Percentiles rank a stretch among this genome's conserved stretches.
Conservation (phyloP, 2,797 vertebrate genomes). For the Malacoctenus gilli region DNA sequence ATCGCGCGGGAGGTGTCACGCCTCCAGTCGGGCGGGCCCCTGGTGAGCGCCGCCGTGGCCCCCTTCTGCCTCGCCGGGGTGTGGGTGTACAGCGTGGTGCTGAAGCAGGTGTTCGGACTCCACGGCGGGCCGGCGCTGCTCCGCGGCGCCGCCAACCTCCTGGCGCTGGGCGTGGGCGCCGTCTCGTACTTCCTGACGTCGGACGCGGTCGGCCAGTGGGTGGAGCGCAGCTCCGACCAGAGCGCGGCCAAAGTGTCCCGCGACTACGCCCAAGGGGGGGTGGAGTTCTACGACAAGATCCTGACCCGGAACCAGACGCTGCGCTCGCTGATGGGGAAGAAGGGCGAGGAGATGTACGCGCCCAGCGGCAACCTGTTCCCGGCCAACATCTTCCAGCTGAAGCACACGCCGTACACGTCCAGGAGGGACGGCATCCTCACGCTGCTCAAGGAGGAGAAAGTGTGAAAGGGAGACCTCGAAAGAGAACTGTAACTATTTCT, state of each 20-base stretch:
- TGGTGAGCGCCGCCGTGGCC: slow-evolving; percentile 81
- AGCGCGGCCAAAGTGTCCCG: slow-evolving; percentile 82
- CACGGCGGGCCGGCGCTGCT: slow-evolving; percentile 75
- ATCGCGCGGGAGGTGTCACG: slow-evolving; percentile 87
- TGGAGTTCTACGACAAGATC: slow-evolving; percentile 94
- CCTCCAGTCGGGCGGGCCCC: slow-evolving; percentile 77
- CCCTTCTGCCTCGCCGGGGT: slow-evolving; percentile 85
- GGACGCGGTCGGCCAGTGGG: slow-evolving; percentile 82
- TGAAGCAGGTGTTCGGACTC: slow-evolving; percentile 87
- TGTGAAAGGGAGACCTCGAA: slow-evolving; percentile 26
- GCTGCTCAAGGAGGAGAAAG: slow-evolving; percentile 77
- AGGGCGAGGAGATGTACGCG: slow-evolving; percentile 85
- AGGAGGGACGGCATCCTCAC: slow-evolving; percentile 85
- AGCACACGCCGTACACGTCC: slow-evolving; percentile 88
- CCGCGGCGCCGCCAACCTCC: slow-evolving; percentile 77
- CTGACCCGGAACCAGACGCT: slow-evolving; percentile 85
- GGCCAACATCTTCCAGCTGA: slow-evolving; percentile 84
- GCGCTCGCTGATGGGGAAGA: slow-evolving; percentile 86
- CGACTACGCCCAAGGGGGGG: slow-evolving; percentile 86
- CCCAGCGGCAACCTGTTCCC: slow-evolving; percentile 90
- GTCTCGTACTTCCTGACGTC: slow-evolving; percentile 81
- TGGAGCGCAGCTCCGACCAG: slow-evolving; percentile 86
- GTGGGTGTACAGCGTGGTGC: slow-evolving; percentile 78
- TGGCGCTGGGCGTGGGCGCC: slow-evolving; percentile 77
- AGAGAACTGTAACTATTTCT: background rate